These are phyloP conservation scores for Heliocidaris erythrogramma DNA, from an alignment of 35 echinoderm and acorn worm species.

Conservation along the genomic window DNA sequence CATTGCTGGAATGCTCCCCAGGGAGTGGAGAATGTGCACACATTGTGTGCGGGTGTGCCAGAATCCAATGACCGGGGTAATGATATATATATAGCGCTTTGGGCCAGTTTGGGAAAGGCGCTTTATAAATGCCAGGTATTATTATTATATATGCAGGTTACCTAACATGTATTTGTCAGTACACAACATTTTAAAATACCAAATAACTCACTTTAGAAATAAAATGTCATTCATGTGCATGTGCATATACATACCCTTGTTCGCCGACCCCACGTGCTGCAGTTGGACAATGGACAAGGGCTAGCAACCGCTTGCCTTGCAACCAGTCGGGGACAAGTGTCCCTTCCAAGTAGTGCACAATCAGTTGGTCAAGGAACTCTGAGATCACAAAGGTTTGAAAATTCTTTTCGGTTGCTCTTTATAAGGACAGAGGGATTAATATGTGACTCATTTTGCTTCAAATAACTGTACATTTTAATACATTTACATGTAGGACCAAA, in stretches of 20 bases:
- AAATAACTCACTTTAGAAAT: neutral
- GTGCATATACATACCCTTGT: conserved; percentile 55
- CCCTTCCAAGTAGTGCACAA: conserved; percentile 43
- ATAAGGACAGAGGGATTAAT: neutral
- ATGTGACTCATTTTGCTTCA: neutral
- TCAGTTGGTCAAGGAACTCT: neutral
- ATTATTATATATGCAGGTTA: no score
- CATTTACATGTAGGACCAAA: neutral
- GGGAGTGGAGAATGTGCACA: no score
- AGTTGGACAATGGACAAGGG: conserved; percentile 46
- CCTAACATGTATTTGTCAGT: neutral
- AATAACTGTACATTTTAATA: no score
- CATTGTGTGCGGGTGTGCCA: no score
- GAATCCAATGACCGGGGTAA: no score
- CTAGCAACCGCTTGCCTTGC: conserved; percentile 48
- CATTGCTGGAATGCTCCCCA: no score
- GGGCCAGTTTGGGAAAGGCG: no score
- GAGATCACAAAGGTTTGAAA: no score
- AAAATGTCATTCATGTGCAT: neutral
- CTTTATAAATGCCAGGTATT: no score
- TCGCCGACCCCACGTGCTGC: conserved; percentile 4
- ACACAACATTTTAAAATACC: neutral
- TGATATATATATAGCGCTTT: no score
- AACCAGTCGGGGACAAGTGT: conserved; percentile 50
- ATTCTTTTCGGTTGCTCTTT: neutral